These are phyloP conservation scores for Panagrolaimus sp. DNA, from an alignment of 1,140 invertebrate species.

Conservation along the genomic window DNA sequence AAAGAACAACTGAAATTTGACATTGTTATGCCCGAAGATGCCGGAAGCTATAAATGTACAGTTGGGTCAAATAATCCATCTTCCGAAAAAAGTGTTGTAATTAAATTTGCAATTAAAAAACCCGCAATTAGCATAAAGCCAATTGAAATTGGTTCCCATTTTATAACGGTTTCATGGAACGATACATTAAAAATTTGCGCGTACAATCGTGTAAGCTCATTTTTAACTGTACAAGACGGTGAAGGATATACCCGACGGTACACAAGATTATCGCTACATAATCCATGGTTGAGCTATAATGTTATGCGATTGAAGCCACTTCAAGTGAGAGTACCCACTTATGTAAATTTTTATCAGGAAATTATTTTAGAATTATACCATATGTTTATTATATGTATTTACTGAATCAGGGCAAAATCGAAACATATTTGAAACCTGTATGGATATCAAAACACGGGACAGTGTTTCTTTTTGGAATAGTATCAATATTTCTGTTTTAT, in stretches of 20 bases:
- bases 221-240: constrained; percentile 34
- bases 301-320: constrained; percentile 44
- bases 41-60: neutral
- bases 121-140: constrained; percentile 17
- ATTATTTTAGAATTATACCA: constrained; percentile 51
- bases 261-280: constrained; percentile 50
- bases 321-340: constrained; percentile 29
- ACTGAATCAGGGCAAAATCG: constrained; percentile 15
- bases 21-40: constrained; percentile 11
- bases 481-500: constrained; percentile 35
- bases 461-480: constrained; percentile 46
- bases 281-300: constrained; percentile 54
- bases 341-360: neutral
- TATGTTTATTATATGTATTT: constrained; percentile 45
- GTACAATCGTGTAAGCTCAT: constrained; percentile 23
- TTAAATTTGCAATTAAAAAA: constrained; percentile 1
- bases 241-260: constrained; percentile 25
- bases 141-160: constrained; percentile 52
- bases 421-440: constrained; percentile 43
- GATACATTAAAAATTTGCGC: constrained; percentile 25
- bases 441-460: constrained; percentile 32
- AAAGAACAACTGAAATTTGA: constrained; percentile 23
- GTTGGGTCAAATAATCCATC: neutral
- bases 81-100: neutral
- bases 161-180: constrained; percentile 48